Conservation (phyloP, 1,140 invertebrate species). For the Zophobas morio region DNA sequence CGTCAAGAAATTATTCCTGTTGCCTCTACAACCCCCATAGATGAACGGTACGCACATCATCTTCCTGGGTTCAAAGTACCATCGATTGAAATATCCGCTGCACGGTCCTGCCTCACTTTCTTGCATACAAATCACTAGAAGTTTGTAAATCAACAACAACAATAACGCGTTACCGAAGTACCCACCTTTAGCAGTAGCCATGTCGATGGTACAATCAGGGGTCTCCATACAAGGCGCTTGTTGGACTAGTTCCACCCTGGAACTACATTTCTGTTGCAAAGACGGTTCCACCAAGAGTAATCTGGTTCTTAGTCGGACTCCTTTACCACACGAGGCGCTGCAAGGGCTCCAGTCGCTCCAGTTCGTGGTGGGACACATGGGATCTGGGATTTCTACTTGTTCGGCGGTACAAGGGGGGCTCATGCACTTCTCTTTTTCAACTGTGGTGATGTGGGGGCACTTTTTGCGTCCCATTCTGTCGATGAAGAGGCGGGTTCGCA, state of each 20-base stretch:
- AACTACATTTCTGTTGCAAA: slow-evolving; percentile 73
- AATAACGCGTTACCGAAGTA: not conserved
- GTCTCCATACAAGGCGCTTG: slow-evolving; percentile 77
- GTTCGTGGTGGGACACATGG: slow-evolving; percentile 77
- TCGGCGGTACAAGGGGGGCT: slow-evolving; percentile 73
- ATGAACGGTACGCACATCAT: slow-evolving; percentile 85
- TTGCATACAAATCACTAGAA: slow-evolving; percentile 83
- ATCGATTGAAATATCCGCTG: slow-evolving; percentile 84
- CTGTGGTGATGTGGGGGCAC: slow-evolving; percentile 78
- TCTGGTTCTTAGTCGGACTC: slow-evolving; percentile 80
- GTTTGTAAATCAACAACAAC: not conserved
- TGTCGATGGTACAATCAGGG: slow-evolving; percentile 79
- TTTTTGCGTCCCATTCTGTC: slow-evolving; percentile 84
- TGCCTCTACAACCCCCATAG: slow-evolving; percentile 93
- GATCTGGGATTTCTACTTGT: slow-evolving; percentile 72
- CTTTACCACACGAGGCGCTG: slow-evolving; percentile 80
- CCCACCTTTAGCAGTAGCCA: slow-evolving; percentile 81
- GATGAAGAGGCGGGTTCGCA: slow-evolving; percentile 81
- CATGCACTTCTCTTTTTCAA: slow-evolving; percentile 85
- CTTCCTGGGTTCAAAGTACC: slow-evolving; percentile 83
- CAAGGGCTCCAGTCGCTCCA: slow-evolving; percentile 85
- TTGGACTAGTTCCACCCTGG: slow-evolving; percentile 75
- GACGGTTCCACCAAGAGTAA: slow-evolving; percentile 76
- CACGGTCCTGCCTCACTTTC: slow-evolving; percentile 84
- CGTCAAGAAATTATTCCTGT: slow-evolving; percentile 89